Conservation (phyloP, 2,113 vertebrate genomes). For the Heloderma charlesbogerti region DNA sequence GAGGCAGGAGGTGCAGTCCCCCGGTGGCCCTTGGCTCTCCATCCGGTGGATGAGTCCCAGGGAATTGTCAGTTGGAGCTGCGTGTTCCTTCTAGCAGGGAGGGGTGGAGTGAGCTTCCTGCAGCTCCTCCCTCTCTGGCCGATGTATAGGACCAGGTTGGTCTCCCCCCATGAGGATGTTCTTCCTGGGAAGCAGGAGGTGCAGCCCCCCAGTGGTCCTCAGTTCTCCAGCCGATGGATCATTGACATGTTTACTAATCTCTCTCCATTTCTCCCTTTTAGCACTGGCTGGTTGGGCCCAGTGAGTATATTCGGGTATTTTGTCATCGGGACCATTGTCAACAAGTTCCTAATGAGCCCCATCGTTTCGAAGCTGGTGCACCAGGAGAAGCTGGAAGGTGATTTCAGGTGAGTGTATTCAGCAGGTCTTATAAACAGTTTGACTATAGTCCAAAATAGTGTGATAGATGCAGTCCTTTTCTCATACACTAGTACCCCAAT, state of each 20-base stretch:
- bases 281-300: slow-evolving; percentile 95
- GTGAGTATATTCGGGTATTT: slow-evolving; percentile 94
- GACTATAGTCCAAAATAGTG: neutral
- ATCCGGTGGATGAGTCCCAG: no score
- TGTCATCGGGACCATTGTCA: slow-evolving; percentile 87
- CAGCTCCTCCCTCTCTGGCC: no score
- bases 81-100: no score
- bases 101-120: no score
- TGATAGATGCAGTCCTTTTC: neutral
- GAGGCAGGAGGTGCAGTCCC: no score
- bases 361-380: slow-evolving; percentile 91
- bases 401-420: slow-evolving; percentile 87
- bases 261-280: slow-evolving; percentile 64
- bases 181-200: no score
- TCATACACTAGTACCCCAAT: neutral
- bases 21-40: no score
- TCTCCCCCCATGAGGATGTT: no score
- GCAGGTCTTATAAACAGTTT: neutral
- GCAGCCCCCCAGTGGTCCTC: no score
- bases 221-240: no score
- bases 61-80: no score
- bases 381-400: slow-evolving; percentile 96
- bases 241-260: slow-evolving; percentile 31
- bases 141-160: no score
- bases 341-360: slow-evolving; percentile 93